A percentile compares a stretch with the other conserved stretches of the same genome.
Evolutionary conservation across 1,140 invertebrate genomes (phyloP).

Genomic region (Belonocnema kinseyi): DNA sequence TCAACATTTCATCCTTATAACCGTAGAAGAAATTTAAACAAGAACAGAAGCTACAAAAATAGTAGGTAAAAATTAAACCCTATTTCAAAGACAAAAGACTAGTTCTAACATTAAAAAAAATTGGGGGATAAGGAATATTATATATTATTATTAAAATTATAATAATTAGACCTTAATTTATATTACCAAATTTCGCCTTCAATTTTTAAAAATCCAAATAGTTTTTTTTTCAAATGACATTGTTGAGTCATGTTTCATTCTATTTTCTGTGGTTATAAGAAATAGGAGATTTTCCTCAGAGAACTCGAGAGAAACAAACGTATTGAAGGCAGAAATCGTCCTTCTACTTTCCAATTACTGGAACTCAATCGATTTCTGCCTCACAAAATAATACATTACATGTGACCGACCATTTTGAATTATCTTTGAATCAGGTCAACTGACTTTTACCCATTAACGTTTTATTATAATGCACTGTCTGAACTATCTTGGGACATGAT

Average conservation of each 20-base stretch:
- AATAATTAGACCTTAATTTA: no score
- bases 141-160: no score
- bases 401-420: neutral
- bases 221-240: no score
- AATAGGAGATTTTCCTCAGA: slow-evolving; percentile 6
- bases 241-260: neutral
- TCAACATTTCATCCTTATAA: no score
- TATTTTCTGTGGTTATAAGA: neutral
- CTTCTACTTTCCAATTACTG: neutral
- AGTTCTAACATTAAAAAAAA: no score
- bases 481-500: neutral
- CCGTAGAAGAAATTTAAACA: no score
- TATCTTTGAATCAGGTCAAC: neutral
- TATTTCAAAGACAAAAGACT: no score
- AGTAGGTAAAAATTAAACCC: no score
- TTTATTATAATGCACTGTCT: slow-evolving; percentile 3
- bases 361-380: neutral
- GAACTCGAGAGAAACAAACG: neutral
- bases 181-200: no score
- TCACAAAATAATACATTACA: slow-evolving; percentile 25
- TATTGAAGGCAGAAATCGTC: neutral
- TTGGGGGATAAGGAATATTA: no score
- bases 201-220: neutral
- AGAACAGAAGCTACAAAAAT: no score
- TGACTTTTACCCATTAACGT: neutral